These are phyloP conservation scores for Rhimphoctona megacephalus DNA, from an alignment of 2,888 invertebrate species.

Conservation along the genomic window DNA sequence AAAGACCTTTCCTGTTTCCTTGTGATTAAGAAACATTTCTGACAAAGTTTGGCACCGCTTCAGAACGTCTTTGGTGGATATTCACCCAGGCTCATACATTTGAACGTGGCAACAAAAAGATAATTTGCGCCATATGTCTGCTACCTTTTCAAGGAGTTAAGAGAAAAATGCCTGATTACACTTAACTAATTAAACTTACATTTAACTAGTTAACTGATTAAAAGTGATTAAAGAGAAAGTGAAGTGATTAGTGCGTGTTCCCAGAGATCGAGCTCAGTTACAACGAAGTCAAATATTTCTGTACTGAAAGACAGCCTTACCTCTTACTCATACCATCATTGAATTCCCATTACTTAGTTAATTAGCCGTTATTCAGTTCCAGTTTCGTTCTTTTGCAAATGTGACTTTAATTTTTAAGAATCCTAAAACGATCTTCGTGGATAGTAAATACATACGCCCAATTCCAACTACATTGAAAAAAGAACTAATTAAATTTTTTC, in stretches of 20 bases:
- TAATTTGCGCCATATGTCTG: background rate
- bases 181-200: too few relatives aligned
- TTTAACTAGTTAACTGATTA: too few relatives aligned
- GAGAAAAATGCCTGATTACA: slow-evolving; percentile 13
- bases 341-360: background rate
- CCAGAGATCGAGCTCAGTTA: background rate
- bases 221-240: too few relatives aligned
- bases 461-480: too few relatives aligned
- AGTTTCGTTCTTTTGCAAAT: background rate
- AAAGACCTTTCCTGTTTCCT: background rate
- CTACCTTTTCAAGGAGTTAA: background rate
- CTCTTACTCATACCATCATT: background rate
- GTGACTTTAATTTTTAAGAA: background rate
- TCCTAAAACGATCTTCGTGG: background rate
- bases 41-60: slow-evolving; percentile 10
- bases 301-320: background rate
- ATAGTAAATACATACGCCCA: background rate
- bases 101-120: background rate
- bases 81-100: background rate
- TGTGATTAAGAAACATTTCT: slow-evolving; percentile 16
- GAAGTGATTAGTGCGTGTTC: too few relatives aligned
- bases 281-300: background rate
- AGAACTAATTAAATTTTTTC: too few relatives aligned
- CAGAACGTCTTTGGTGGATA: background rate
- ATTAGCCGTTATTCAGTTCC: background rate